phyloP scores from a whole-genome alignment of 2,797 vertebrate genomes.

The Enteromius paludinosus region DNA sequence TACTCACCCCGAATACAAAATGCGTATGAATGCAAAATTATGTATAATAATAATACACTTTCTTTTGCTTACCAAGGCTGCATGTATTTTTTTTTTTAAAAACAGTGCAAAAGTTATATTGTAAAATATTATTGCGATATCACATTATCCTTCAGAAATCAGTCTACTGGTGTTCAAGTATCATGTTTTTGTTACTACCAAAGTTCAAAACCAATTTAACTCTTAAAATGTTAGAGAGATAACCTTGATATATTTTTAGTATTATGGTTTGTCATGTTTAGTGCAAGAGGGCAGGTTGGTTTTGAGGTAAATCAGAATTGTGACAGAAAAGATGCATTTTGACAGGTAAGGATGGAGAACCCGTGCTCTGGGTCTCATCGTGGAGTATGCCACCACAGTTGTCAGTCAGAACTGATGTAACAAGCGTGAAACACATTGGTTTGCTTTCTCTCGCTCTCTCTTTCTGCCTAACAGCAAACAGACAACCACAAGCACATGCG shows the following conservation, averaged over 20 bases:
- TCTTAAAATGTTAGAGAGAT: neutral
- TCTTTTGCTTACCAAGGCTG: too few species aligned
- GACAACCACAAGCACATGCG: slow-evolving; percentile 24
- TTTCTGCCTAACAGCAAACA: slow-evolving; percentile 29
- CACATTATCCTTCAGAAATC: neutral
- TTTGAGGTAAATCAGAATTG: slow-evolving; percentile 7
- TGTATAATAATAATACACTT: too few species aligned
- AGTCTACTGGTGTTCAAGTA: neutral
- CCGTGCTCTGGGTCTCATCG: slow-evolving; percentile 17
- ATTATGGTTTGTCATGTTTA: neutral
- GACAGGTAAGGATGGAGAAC: slow-evolving; percentile 49
- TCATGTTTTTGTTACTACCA: neutral
- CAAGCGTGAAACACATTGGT: slow-evolving; percentile 46
- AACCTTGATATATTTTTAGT: neutral
- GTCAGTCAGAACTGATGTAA: slow-evolving; percentile 59
- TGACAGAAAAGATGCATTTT: slow-evolving; percentile 35
- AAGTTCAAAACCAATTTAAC: neutral
- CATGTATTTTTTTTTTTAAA: neutral
- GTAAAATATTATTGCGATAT: neutral
- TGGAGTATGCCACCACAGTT: slow-evolving; percentile 35
- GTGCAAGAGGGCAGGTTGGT: neutral
- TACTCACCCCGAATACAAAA: neutral
- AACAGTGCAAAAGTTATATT: neutral
- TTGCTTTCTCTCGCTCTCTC: slow-evolving; percentile 29
- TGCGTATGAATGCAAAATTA: neutral